These are phyloP conservation scores for Sepioteuthis lessoniana DNA, from an alignment of 2,888 invertebrate species.

Conservation along the genomic window DNA sequence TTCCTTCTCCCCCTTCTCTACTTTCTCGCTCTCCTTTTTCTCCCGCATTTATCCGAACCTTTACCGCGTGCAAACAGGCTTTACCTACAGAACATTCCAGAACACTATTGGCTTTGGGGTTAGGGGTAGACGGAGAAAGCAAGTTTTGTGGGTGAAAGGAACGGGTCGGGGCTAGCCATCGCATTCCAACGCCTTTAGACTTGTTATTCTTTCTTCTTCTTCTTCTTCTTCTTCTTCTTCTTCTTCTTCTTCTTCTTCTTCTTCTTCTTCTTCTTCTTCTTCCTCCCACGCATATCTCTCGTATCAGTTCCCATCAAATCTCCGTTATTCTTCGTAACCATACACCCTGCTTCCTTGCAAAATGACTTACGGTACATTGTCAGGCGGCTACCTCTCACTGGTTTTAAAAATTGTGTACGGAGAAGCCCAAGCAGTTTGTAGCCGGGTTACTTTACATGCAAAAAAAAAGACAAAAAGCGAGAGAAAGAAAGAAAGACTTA, in stretches of 20 bases:
- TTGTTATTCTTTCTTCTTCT: not conserved
- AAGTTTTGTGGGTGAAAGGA: not conserved
- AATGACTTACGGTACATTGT: not conserved
- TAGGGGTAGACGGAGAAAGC: not conserved
- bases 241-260: no score
- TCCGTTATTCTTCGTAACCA: not conserved
- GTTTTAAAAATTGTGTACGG: not conserved
- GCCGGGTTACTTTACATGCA: no score
- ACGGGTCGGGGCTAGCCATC: not conserved
- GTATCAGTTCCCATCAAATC: no score
- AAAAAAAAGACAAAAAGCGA: no score
- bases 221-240: no score
- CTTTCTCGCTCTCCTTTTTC: not conserved
- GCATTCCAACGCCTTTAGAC: not conserved
- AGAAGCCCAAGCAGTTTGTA: not conserved
- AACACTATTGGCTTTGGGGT: not conserved
- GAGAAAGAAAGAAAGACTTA: not conserved
- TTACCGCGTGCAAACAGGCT: not conserved
- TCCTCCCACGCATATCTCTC: no score
- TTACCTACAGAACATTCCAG: constrained; percentile 6
- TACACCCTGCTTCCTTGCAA: not conserved
- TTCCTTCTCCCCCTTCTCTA: not conserved
- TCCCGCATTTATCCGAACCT: not conserved
- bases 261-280: no score
- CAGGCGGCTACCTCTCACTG: not conserved